These are phyloP conservation scores for Drosophila imparisetae DNA, from an alignment of 2,888 invertebrate genomes.

Conservation along the genomic window DNA sequence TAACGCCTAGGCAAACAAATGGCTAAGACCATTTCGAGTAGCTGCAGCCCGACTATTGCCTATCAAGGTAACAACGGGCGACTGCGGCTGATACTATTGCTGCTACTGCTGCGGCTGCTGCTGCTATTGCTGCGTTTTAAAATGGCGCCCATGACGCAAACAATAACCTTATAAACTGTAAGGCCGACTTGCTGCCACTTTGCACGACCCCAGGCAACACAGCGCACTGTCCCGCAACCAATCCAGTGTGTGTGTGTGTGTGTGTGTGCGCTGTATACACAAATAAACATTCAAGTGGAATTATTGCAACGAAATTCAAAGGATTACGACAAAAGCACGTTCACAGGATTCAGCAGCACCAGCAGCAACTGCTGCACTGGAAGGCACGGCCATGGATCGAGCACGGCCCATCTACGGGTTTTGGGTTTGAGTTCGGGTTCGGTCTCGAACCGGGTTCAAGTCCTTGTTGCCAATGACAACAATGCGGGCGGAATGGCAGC, in stretches of 20 bases:
- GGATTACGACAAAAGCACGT: constrained; percentile 81
- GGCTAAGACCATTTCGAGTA: constrained; percentile 58
- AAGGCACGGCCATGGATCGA: constrained; percentile 60
- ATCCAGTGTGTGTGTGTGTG: constrained; percentile 13
- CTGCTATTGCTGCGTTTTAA: constrained; percentile 60
- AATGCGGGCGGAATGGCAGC: constrained; percentile 66
- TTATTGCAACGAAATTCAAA: constrained; percentile 81
- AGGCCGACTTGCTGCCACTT: constrained; percentile 49
- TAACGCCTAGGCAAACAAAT: constrained; percentile 59
- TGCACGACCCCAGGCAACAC: not conserved
- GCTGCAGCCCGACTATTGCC: constrained; percentile 27
- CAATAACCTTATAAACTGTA: constrained; percentile 76
- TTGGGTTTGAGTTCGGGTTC: constrained; percentile 2
- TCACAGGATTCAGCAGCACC: constrained; percentile 73
- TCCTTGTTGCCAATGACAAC: constrained; percentile 76
- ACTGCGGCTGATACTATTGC: not conserved
- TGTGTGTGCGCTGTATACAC: constrained; percentile 71
- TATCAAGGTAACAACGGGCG: constrained; percentile 27
- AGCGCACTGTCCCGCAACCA: constrained; percentile 1
- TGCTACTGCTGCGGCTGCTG: constrained; percentile 30
- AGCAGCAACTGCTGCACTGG: constrained; percentile 58
- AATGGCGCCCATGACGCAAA: constrained; percentile 75
- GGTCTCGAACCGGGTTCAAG: constrained; percentile 32
- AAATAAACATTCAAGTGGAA: constrained; percentile 81
- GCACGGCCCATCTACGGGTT: constrained; percentile 30